Base-by-base conservation (phyloP, 2,888 invertebrate species). In the Pecten maximus region DNA sequence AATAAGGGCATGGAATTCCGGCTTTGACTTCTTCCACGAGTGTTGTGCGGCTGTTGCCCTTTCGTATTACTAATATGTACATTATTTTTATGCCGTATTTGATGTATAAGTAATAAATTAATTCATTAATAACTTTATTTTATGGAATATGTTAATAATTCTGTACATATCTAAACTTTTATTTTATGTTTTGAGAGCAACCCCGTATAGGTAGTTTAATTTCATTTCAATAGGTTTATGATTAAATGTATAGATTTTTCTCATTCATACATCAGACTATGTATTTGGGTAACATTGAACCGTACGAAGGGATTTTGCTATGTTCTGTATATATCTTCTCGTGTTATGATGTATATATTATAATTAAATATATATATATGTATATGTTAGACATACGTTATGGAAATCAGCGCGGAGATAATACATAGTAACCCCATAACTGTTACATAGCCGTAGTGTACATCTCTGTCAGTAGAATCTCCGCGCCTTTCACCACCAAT, bases 11-110 rank as follows among this genome's bases (percentile, higher is more conserved):
- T 6, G 35, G 28, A 74, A 74, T 6, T 74, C 74, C 23, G 74
- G 12, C 23, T 12, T 74, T 74, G 74, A 74, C 74, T 74, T n/a
- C n/a, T n/a, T 74, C 74, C 16, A 74, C 28, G 74, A 74, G 74
- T 74, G 28, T 74, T 74, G 74, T 74, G 74, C 28, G 74, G 74
- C 74, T 74, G 74, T 74, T 74, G 74, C 74, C 74, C 74, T 74
- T 74, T 74, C 35, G 74, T 74, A 74, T 74, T 74, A 74, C 74
- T 74, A 74, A 74, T 74, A 74, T 74, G 74, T 74, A 74, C 74
- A 74, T 74, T 74, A 74, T 74, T 74, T 74, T 28, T 74, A 74
- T 74, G 74, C 74, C 74, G 74, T 74, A 74, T 35, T 74, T 74
- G 74, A 74, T 74, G 28, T 74, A 74, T 74, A 74, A 74, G 74